phyloP scores from a whole-genome alignment of 2,888 invertebrate species.

The Poecilobothrus nobilitatus region DNA sequence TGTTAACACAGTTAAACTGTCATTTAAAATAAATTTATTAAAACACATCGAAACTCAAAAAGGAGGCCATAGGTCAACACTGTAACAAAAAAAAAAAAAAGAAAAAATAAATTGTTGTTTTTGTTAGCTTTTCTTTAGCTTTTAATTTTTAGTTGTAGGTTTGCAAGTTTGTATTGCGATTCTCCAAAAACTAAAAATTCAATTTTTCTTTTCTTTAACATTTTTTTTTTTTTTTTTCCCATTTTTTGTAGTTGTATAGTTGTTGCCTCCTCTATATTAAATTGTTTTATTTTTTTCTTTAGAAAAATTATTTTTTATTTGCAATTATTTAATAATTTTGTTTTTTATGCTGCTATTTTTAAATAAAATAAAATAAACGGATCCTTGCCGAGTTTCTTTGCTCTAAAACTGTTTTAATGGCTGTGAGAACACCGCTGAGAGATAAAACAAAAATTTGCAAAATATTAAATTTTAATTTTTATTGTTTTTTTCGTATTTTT shows the following conservation, averaged over 20 bases:
- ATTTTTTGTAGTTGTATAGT: too few relatives aligned
- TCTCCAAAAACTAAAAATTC: too few relatives aligned
- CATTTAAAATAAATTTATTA: slow-evolving; percentile 6
- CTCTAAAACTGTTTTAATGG: neutral
- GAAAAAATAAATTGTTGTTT: too few relatives aligned
- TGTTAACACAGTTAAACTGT: slow-evolving; percentile 4
- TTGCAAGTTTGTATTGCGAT: too few relatives aligned
- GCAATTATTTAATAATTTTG: neutral
- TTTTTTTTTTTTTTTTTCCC: too few relatives aligned
- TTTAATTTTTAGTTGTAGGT: too few relatives aligned
- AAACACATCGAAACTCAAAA: neutral
- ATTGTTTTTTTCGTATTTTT: neutral
- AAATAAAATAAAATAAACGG: neutral
- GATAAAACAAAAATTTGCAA: neutral
- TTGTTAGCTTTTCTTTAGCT: too few relatives aligned
- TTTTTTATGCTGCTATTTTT: neutral
- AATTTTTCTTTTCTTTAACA: too few relatives aligned
- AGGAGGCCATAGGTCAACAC: neutral
- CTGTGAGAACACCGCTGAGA: slow-evolving; percentile 1
- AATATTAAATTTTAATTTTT: neutral
- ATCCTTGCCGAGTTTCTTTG: neutral
- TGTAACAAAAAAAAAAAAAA: neutral
- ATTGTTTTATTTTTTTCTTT: too few relatives aligned
- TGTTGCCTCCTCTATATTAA: neutral
- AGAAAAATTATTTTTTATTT: neutral